Percentiles rank a stretch among this genome's conserved stretches.
Evolutionary conservation across 2,113 vertebrate species (phyloP).

Genomic region (Abramis brama): DNA sequence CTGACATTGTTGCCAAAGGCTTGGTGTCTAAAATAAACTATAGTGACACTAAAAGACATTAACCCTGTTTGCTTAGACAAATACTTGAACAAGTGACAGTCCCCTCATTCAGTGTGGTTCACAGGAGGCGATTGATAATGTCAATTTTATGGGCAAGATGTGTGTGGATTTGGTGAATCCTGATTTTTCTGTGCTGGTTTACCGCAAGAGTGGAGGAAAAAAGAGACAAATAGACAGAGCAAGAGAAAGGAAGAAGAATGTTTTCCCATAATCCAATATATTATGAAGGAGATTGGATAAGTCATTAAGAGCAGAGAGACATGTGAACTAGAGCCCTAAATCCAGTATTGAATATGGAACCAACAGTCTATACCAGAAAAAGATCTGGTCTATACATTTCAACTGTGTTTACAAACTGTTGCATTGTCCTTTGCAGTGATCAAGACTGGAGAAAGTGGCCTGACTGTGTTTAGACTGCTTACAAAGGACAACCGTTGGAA

Average conservation of each 20-base stretch:
- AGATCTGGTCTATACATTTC: not conserved
- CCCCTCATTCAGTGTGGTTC: not conserved
- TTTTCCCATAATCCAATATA: too few relatives aligned
- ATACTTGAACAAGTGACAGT: not conserved
- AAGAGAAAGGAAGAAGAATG: slow-evolving; percentile 34
- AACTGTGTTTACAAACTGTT: not conserved
- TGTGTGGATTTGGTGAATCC: not conserved
- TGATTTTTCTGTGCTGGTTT: not conserved
- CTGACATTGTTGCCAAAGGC: slow-evolving; percentile 21
- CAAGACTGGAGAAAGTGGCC: slow-evolving; percentile 68
- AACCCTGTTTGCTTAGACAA: slow-evolving; percentile 16
- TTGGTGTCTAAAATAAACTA: slow-evolving; percentile 30
- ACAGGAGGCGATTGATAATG: not conserved
- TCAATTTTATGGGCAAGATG: not conserved
- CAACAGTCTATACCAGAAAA: not conserved
- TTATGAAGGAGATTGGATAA: too few relatives aligned
- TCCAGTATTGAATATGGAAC: slow-evolving; percentile 18
- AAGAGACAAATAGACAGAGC: not conserved
- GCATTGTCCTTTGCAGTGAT: slow-evolving; percentile 60
- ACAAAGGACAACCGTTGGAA: slow-evolving; percentile 68
- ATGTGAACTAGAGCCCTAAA: slow-evolving; percentile 41
- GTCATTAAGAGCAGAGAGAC: too few relatives aligned
- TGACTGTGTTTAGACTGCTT: slow-evolving; percentile 68
- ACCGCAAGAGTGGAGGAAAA: not conserved
- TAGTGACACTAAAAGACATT: slow-evolving; percentile 18